phyloP scores from a whole-genome alignment of 1,140 invertebrate species.

The Ephestia elutella region DNA sequence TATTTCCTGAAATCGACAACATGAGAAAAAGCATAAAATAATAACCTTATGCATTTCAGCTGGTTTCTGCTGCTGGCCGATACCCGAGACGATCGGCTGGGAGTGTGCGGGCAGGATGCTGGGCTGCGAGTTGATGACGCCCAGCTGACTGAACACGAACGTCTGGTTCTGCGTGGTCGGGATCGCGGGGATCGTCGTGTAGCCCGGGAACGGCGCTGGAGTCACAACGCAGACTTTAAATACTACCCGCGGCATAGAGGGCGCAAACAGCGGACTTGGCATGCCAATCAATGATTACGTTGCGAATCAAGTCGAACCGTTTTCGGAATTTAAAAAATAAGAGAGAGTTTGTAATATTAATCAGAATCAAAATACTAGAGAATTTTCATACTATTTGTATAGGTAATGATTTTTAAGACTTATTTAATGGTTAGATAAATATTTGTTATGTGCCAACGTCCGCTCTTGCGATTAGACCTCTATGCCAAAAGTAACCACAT shows the following conservation, averaged over 20 bases:
- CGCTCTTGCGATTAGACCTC: neutral
- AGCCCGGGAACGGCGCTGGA: slow-evolving; percentile 77
- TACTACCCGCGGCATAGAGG: neutral
- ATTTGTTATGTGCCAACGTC: no score
- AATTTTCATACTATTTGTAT: no score
- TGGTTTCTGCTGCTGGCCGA: slow-evolving; percentile 70
- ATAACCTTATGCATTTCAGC: slow-evolving; percentile 69
- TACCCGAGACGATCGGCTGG: slow-evolving; percentile 61
- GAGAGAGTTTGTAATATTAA: no score
- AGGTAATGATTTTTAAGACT: no score
- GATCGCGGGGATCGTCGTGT: slow-evolving; percentile 84
- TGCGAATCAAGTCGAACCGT: no score
- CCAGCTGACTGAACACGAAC: slow-evolving; percentile 84
- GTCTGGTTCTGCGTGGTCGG: slow-evolving; percentile 85
- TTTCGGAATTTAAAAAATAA: no score
- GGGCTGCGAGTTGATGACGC: slow-evolving; percentile 83
- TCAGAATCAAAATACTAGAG: no score
- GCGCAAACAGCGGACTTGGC: no score
- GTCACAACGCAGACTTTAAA: slow-evolving; percentile 13
- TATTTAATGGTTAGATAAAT: no score
- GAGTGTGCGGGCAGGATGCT: slow-evolving; percentile 76
- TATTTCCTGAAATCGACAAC: neutral
- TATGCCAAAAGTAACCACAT: neutral
- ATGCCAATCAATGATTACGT: no score
- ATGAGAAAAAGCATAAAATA: neutral